These are phyloP conservation scores for Loxodonta africana DNA, from an alignment of 2,113 vertebrate species.

Conservation along the genomic window DNA sequence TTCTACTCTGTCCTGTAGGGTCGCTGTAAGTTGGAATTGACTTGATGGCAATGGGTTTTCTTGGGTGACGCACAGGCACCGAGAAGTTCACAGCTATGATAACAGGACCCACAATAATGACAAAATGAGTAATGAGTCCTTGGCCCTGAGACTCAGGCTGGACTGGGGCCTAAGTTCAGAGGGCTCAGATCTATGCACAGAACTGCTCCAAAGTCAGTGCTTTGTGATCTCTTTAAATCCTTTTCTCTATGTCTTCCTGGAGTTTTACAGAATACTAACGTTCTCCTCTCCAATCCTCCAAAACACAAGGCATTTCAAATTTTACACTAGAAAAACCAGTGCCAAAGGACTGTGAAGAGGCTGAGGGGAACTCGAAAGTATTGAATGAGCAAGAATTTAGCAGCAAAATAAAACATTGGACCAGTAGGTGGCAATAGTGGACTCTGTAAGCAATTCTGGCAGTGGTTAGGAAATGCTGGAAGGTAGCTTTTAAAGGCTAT, in stretches of 20 bases:
- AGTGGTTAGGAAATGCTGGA: conserved; percentile 72
- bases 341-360: background rate
- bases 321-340: background rate
- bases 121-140: background rate
- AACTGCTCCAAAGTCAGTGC: background rate
- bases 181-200: background rate
- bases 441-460: conserved; percentile 81
- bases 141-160: background rate
- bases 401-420: background rate
- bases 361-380: background rate
- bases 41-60: too few relatives aligned
- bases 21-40: too few relatives aligned
- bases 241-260: background rate
- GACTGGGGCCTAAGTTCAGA: background rate
- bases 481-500: conserved; percentile 84
- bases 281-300: background rate
- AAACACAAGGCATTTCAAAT: background rate
- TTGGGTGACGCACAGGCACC: too few relatives aligned
- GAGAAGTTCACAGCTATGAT: background rate
- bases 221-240: background rate
- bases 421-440: conserved; percentile 89
- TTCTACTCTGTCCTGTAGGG: too few relatives aligned
- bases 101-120: background rate
- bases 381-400: background rate
- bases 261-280: background rate